These are phyloP conservation scores for Apodemus agrarius DNA, from an alignment of 2,797 vertebrate species.

Conservation along the genomic window DNA sequence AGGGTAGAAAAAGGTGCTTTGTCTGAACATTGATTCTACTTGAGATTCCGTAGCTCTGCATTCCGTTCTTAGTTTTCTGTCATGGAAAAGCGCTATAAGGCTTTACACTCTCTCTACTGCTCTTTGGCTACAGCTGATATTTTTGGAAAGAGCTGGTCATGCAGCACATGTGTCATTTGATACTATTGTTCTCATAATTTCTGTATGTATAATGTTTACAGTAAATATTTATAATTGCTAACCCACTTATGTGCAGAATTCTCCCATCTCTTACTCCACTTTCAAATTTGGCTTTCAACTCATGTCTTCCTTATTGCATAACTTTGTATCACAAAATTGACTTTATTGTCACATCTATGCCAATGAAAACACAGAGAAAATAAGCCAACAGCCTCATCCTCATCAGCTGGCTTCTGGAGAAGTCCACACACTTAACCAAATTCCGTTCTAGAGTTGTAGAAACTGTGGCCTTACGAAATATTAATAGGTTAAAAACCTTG, in stretches of 20 bases:
- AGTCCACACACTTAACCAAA: constrained; percentile 71
- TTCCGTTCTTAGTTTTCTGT: constrained; percentile 25
- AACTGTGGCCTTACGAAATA: constrained; percentile 59
- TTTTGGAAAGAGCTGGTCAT: neutral
- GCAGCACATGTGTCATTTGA: neutral
- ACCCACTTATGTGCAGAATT: neutral
- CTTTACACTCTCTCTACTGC: neutral
- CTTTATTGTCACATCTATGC: constrained; percentile 38
- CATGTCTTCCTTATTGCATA: constrained; percentile 41
- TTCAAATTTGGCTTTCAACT: neutral
- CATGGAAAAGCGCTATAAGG: neutral
- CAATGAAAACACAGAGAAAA: constrained; percentile 74
- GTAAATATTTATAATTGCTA: neutral
- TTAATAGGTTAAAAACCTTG: constrained; percentile 66
- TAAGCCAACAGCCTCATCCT: constrained; percentile 65
- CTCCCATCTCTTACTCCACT: neutral
- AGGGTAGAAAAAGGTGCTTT: neutral
- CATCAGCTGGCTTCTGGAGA: constrained; percentile 58
- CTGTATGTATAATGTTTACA: neutral
- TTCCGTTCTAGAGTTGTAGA: constrained; percentile 65
- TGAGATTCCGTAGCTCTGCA: neutral
- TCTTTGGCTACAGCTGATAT: neutral
- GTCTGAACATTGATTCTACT: neutral
- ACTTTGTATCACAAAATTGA: constrained; percentile 56
- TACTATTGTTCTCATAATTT: neutral